Evolutionary conservation across 2,888 invertebrate genomes (phyloP).

Genomic region (Epinotia bilunana): DNA sequence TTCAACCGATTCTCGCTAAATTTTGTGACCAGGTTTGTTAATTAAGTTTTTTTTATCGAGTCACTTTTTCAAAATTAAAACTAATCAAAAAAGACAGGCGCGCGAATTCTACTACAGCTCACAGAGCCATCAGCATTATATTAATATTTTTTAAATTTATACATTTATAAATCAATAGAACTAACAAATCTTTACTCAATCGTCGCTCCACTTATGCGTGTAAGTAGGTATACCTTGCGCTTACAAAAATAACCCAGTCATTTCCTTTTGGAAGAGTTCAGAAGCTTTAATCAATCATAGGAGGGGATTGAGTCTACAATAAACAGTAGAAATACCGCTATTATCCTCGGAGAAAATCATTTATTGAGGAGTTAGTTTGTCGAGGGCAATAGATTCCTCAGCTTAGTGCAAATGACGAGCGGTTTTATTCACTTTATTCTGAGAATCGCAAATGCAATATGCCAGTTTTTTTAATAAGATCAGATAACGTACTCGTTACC

Average conservation of each 20-base stretch:
- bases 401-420: slow-evolving; percentile 46
- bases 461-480: slow-evolving; percentile 7
- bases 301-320: slow-evolving; percentile 69
- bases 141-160: too few species aligned
- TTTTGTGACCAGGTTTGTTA: too few species aligned
- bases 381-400: slow-evolving; percentile 62
- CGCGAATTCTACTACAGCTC: too few species aligned
- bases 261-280: slow-evolving; percentile 70
- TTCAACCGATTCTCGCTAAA: too few species aligned
- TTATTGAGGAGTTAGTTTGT: slow-evolving; percentile 65
- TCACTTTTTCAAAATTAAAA: too few species aligned
- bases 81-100: too few species aligned
- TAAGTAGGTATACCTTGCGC: slow-evolving; percentile 35
- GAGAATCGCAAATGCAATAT: slow-evolving; percentile 6
- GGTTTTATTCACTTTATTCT: slow-evolving; percentile 30
- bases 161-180: slow-evolving; percentile 4
- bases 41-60: too few species aligned
- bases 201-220: slow-evolving; percentile 10
- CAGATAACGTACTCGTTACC: background rate
- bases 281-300: slow-evolving; percentile 76
- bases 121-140: too few species aligned
- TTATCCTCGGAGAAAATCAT: slow-evolving; percentile 70
- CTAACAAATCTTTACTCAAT: too few species aligned
- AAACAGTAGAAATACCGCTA: slow-evolving; percentile 70
- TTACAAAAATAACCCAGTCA: slow-evolving; percentile 64